These are phyloP conservation scores for Geococcyx californianus DNA, from an alignment of 2,113 vertebrate species.

Conservation along the genomic window DNA sequence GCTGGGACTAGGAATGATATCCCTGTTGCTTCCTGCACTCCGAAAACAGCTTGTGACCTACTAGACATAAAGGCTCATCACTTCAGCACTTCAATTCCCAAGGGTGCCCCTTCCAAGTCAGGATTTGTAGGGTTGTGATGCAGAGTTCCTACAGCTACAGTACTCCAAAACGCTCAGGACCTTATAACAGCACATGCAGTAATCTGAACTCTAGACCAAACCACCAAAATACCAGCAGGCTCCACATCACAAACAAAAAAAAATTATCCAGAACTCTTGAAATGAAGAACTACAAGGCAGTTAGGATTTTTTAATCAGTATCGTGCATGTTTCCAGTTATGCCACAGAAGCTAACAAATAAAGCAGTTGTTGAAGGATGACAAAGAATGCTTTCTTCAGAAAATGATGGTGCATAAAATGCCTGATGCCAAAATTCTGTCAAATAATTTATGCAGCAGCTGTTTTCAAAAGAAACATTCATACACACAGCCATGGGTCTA, in stretches of 20 bases:
- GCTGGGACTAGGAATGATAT: neutral
- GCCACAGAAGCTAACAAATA: constrained; percentile 37
- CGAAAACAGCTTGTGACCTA: neutral
- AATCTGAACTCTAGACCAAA: neutral
- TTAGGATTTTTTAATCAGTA: neutral
- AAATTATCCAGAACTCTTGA: neutral
- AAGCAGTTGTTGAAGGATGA: constrained; percentile 56
- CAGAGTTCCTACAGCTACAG: neutral
- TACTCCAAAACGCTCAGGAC: neutral
- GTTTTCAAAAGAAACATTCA: constrained; percentile 64
- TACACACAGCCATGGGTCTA: neutral
- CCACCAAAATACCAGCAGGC: neutral
- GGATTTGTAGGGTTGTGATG: neutral
- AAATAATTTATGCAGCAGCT: constrained; percentile 58
- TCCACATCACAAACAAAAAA: neutral
- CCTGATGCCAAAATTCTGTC: constrained; percentile 48
- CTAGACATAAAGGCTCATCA: neutral
- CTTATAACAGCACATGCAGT: neutral
- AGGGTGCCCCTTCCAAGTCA: neutral
- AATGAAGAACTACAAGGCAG: neutral
- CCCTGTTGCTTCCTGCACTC: neutral
- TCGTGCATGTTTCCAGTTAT: neutral
- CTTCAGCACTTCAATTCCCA: neutral
- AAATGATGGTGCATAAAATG: constrained; percentile 23
- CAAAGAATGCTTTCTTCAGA: constrained; percentile 56